Conservation (phyloP, 2,797 vertebrate genomes). For the Alectoris magna region DNA sequence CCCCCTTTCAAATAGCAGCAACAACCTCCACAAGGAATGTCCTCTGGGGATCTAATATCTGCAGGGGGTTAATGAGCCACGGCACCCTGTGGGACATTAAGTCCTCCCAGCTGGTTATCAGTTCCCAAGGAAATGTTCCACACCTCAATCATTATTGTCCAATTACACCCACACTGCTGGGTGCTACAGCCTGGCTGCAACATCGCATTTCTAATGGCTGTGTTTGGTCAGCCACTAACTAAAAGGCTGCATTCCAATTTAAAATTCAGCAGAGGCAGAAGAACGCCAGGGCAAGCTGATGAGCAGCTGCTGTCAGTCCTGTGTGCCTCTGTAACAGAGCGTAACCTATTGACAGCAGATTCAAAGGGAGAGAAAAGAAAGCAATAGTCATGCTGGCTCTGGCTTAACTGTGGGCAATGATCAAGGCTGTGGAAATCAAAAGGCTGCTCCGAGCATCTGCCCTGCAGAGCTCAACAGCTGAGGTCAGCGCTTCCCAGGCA, state of each 20-base stretch:
- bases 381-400: not conserved
- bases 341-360: not conserved
- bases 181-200: constrained; percentile 1
- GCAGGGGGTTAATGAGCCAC: constrained; percentile 56
- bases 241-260: constrained; percentile 9
- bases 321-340: not conserved
- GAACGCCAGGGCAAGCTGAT: not conserved
- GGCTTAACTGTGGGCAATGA: not conserved
- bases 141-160: constrained; percentile 35
- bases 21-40: constrained; percentile 20
- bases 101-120: constrained; percentile 34
- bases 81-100: constrained; percentile 46
- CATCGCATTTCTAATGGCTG: constrained; percentile 34
- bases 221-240: constrained; percentile 26
- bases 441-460: not conserved
- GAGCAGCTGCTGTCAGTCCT: not conserved
- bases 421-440: not conserved
- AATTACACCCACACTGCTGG: constrained; percentile 17
- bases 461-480: not conserved
- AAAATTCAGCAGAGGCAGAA: not conserved
- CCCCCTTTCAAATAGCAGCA: not conserved
- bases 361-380: not conserved
- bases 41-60: constrained; percentile 49
- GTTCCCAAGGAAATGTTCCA: constrained; percentile 31
- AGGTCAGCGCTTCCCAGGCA: not conserved